Evolutionary conservation across 2,113 vertebrate species (phyloP).

Genomic region (Lethenteron reissneri): DNA sequence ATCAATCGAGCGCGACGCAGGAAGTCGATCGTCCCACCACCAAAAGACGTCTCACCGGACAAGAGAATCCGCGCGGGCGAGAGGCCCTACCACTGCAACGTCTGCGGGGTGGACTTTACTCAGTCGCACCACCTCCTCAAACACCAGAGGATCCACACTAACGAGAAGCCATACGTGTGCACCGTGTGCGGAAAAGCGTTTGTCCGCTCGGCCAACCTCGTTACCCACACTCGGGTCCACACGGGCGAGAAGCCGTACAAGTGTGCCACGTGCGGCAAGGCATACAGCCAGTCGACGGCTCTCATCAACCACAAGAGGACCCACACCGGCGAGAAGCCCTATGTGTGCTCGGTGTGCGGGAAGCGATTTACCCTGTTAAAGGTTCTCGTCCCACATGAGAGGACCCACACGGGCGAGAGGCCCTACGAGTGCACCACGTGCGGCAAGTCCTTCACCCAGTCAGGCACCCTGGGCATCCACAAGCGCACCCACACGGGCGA

Average conservation of each 20-base stretch:
- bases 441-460: not conserved
- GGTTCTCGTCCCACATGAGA: not conserved
- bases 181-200: not conserved
- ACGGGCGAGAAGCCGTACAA: slow-evolving; percentile 2
- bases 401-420: not conserved
- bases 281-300: slow-evolving; percentile 2
- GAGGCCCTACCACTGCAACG: not conserved
- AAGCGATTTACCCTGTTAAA: not conserved
- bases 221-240: not conserved
- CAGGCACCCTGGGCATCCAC: not conserved
- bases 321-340: not conserved
- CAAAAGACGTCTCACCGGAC: not conserved
- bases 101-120: not conserved
- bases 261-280: not conserved
- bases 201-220: not conserved
- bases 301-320: not conserved
- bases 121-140: not conserved
- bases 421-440: not conserved
- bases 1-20: no score
- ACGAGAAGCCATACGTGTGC: not conserved
- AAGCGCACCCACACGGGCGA: slow-evolving; percentile 2
- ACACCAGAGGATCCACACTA: not conserved
- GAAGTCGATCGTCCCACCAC: no score
- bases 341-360: not conserved
- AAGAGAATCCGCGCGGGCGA: not conserved